These are phyloP conservation scores for Hypsibius dujardini DNA, from an alignment of 1,140 invertebrate species.

Conservation along the genomic window DNA sequence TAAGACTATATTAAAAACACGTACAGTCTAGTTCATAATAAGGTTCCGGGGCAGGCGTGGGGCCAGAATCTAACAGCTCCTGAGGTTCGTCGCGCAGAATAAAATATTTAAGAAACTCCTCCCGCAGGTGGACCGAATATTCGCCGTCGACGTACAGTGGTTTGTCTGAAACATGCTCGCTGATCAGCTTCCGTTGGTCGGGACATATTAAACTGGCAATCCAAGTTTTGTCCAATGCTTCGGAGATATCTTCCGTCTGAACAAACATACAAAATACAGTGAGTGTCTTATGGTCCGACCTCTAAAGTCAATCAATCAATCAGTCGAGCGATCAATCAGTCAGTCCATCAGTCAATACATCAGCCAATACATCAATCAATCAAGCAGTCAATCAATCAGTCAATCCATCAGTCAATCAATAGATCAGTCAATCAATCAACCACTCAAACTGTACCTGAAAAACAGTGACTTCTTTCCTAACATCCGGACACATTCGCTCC, in stretches of 20 bases:
- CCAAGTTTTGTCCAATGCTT: constrained; percentile 74
- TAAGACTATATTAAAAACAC: no score
- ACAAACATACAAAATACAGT: no score
- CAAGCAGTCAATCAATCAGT: no score
- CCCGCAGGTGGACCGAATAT: constrained; percentile 56
- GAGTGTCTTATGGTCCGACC: constrained; percentile 15
- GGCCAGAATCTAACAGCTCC: constrained; percentile 19
- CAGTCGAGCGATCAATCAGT: no score
- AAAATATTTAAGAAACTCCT: constrained; percentile 63
- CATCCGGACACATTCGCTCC: constrained; percentile 68
- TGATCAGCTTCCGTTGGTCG: constrained; percentile 52
- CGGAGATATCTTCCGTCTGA: constrained; percentile 40
- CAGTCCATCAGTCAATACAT: no score
- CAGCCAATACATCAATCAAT: no score
- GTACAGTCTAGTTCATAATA: constrained; percentile 46
- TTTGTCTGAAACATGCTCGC: constrained; percentile 45
- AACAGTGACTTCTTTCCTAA: constrained; percentile 47
- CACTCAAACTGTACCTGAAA: constrained; percentile 50
- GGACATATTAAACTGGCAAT: constrained; percentile 72
- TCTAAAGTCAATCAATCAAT: neutral
- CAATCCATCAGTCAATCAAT: no score
- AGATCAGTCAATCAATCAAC: no score
- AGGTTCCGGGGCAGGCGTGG: constrained; percentile 30
- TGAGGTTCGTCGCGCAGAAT: constrained; percentile 50
- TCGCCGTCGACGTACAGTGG: constrained; percentile 74